phyloP scores from a whole-genome alignment of 2,797 vertebrate species.

The Dallia pectoralis region DNA sequence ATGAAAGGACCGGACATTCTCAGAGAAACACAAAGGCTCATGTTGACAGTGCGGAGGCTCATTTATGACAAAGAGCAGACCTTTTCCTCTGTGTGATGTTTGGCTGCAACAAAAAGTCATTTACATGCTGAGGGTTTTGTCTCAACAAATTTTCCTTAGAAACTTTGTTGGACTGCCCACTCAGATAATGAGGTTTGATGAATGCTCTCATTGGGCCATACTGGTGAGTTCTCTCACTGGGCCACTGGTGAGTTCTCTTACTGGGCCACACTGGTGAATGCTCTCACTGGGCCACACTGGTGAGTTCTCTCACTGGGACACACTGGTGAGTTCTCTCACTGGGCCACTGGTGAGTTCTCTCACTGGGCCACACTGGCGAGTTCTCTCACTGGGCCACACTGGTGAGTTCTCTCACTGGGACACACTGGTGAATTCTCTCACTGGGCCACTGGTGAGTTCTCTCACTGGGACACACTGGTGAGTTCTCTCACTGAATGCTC shows the following conservation, averaged over 20 bases:
- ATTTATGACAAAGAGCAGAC: slow-evolving; percentile 8
- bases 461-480: too few species aligned
- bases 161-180: background rate
- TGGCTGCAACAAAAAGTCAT: slow-evolving; percentile 2
- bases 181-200: slow-evolving; percentile 22
- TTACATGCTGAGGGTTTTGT: slow-evolving; percentile 16
- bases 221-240: too few species aligned
- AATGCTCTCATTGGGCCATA: slow-evolving; percentile 27
- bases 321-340: too few species aligned
- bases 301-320: slow-evolving; percentile 28
- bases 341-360: too few species aligned
- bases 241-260: background rate
- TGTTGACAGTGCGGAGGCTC: background rate
- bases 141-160: slow-evolving; percentile 2
- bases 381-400: slow-evolving; percentile 23
- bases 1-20: background rate
- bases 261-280: too few species aligned
- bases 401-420: too few species aligned
- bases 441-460: too few species aligned
- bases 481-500: slow-evolving; percentile 24
- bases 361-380: too few species aligned
- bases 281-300: slow-evolving; percentile 30
- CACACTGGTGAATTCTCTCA: slow-evolving; percentile 30
- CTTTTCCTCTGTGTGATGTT: slow-evolving; percentile 16
- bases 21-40: background rate